A percentile compares a stretch with the other conserved stretches of the same genome.
These are phyloP conservation scores for Anticlea derivata DNA, from an alignment of 2,888 invertebrate genomes.

Conservation along the genomic window DNA sequence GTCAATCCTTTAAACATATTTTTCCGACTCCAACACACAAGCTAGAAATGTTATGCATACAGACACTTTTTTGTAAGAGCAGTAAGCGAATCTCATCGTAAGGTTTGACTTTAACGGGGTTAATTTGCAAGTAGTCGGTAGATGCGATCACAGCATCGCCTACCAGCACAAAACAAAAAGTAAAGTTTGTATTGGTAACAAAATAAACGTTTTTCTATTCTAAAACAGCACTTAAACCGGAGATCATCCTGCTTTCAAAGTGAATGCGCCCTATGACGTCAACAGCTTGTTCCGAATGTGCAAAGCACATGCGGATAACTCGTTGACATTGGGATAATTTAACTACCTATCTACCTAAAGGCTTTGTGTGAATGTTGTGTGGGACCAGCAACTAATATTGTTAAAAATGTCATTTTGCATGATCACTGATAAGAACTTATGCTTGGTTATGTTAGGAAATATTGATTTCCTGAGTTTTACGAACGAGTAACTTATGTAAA, in stretches of 20 bases:
- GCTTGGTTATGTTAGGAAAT: not conserved
- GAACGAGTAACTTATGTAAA: too few relatives aligned
- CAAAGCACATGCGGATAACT: slow-evolving; percentile 34
- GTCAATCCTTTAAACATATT: too few relatives aligned
- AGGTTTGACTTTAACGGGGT: not conserved
- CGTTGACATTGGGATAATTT: slow-evolving; percentile 48
- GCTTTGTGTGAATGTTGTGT: slow-evolving; percentile 8
- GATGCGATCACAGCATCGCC: too few relatives aligned
- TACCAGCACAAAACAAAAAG: too few relatives aligned
- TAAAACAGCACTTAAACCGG: too few relatives aligned
- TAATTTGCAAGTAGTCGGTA: too few relatives aligned
- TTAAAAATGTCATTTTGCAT: slow-evolving; percentile 2
- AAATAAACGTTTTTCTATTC: too few relatives aligned
- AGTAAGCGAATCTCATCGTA: too few relatives aligned
- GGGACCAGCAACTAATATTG: slow-evolving; percentile 11
- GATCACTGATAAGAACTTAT: not conserved
- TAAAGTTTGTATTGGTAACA: too few relatives aligned
- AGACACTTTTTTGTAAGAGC: too few relatives aligned
- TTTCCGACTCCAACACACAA: too few relatives aligned
- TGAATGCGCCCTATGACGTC: slow-evolving; percentile 32
- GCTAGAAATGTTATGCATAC: too few relatives aligned
- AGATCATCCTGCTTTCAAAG: slow-evolving; percentile 2
- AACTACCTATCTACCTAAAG: slow-evolving; percentile 3
- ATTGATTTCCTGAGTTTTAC: not conserved
- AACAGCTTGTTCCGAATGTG: slow-evolving; percentile 25